Conservation (phyloP, 1,140 invertebrate species). For the Mya arenaria region DNA sequence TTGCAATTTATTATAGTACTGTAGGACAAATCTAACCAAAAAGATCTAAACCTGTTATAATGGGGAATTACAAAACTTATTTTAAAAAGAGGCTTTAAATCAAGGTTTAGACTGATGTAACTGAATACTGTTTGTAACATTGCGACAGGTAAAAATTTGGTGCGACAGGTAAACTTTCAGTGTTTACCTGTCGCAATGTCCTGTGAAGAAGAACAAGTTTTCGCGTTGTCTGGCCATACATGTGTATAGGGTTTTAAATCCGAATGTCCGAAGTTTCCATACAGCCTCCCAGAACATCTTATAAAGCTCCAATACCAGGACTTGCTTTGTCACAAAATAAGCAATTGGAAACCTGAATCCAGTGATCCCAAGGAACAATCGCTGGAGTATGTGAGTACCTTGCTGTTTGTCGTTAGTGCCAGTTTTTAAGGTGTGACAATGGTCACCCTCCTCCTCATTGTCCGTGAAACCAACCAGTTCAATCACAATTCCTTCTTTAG, state of each 20-base stretch:
- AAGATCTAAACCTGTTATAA: too few relatives aligned
- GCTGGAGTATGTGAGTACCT: conserved; percentile 11
- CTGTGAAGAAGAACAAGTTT: conserved; percentile 41
- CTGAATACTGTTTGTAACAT: too few relatives aligned
- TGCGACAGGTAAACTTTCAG: too few relatives aligned
- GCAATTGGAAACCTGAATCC: conserved; percentile 44
- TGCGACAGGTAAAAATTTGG: too few relatives aligned
- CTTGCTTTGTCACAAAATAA: conserved; percentile 19
- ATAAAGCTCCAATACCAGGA: conserved; percentile 1
- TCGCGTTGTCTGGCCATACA: conserved; percentile 50
- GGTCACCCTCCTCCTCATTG: conserved; percentile 15
- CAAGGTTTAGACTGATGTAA: too few relatives aligned
- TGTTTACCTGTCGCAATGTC: too few relatives aligned
- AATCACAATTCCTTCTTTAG: conserved; percentile 24
- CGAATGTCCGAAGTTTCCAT: background rate
- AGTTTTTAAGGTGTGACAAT: conserved; percentile 4
- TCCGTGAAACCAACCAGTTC: conserved; percentile 32
- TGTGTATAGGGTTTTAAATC: conserved; percentile 32
- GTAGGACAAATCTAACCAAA: too few relatives aligned
- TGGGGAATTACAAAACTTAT: too few relatives aligned
- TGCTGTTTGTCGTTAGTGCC: conserved; percentile 25
- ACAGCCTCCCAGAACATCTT: conserved; percentile 9
- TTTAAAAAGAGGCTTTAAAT: too few relatives aligned
- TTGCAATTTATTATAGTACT: too few relatives aligned
- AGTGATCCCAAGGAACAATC: conserved; percentile 26